phyloP scores from a whole-genome alignment of 2,113 vertebrate species.

The Chlorocebus sabaeus region DNA sequence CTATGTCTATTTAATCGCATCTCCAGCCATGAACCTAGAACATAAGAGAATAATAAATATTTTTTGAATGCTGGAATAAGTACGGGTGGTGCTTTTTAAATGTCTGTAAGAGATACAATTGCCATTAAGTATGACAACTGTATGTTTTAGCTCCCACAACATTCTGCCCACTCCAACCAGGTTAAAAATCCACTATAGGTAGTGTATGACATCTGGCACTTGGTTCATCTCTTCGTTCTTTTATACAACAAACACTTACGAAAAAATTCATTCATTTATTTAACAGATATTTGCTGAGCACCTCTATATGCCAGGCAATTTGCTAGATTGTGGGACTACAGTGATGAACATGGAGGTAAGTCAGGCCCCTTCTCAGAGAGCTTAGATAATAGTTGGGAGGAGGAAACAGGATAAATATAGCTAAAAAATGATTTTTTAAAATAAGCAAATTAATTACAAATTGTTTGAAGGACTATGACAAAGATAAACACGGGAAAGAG shows the following conservation, averaged over 20 bases:
- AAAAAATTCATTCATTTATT: neutral
- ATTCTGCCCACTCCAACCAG: neutral
- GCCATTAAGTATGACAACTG: neutral
- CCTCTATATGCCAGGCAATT: neutral
- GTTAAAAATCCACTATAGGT: neutral
- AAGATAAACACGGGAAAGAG: neutral
- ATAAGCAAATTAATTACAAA: neutral
- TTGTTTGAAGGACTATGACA: neutral
- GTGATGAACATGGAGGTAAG: neutral
- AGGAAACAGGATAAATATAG: neutral
- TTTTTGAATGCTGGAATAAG: neutral
- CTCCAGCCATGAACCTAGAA: neutral
- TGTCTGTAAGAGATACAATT: neutral
- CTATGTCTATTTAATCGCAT: neutral
- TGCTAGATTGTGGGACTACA: neutral
- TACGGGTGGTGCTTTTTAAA: neutral
- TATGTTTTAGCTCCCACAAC: neutral
- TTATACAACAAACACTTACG: neutral
- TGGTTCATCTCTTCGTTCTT: neutral
- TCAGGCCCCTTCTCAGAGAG: accelerated
- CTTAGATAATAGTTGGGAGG: neutral
- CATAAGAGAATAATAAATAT: neutral
- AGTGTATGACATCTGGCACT: neutral
- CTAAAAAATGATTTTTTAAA: neutral
- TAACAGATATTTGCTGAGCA: neutral